Conservation (phyloP, 1,140 invertebrate species). For the Protaetia brevitarsis region DNA sequence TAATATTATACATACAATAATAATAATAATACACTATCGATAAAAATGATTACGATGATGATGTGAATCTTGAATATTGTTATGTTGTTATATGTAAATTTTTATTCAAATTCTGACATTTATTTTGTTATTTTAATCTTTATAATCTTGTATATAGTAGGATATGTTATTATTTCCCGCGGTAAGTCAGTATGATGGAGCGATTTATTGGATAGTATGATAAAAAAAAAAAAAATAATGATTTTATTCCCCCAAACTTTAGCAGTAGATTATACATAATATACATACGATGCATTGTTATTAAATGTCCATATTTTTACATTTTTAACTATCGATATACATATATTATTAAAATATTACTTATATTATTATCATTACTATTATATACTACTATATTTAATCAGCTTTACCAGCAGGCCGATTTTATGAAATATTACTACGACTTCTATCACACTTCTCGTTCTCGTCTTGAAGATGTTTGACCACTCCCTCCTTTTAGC, state of each 20-base stretch:
- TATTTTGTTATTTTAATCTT: constrained; percentile 22
- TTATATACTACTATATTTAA: not conserved
- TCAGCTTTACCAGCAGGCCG: too few relatives aligned
- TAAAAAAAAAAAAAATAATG: not conserved
- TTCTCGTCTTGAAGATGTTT: too few relatives aligned
- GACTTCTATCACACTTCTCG: too few relatives aligned
- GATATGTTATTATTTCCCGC: not conserved
- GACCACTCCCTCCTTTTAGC: too few relatives aligned
- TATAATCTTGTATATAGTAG: constrained; percentile 8
- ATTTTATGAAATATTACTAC: too few relatives aligned
- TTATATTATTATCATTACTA: too few relatives aligned
- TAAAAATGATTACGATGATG: too few relatives aligned
- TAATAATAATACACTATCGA: not conserved
- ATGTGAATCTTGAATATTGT: constrained; percentile 24
- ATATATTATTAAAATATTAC: not conserved
- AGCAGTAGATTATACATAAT: not conserved
- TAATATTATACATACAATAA: constrained; percentile 9
- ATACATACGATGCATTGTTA: not conserved
- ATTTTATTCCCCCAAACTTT: constrained; percentile 2
- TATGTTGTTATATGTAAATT: constrained; percentile 24
- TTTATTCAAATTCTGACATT: constrained; percentile 11
- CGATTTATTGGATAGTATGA: not conserved
- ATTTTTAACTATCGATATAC: constrained; percentile 9
- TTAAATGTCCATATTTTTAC: constrained; percentile 19
- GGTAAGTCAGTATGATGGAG: not conserved